Evolutionary conservation across 2,888 invertebrate species (phyloP), one percentile per base, ranked within the genome.

Genomic region (Molorchus minor): DNA sequence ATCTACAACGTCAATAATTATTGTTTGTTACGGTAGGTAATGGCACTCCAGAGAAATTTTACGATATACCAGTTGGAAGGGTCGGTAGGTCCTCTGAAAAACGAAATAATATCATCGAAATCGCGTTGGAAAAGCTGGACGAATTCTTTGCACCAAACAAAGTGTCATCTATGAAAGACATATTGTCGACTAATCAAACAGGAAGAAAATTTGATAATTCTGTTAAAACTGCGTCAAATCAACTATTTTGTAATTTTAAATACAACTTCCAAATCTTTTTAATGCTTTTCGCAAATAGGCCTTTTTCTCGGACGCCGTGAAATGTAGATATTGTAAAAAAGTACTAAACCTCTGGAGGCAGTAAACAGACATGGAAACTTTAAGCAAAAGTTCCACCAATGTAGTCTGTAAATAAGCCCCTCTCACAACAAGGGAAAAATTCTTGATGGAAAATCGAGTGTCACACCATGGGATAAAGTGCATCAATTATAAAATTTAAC

Each of bases 161-260:
- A 62, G 58, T 30, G 45, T 55, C 29, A 38, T 41, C 2, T 69
- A 47, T 57, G 74, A 77, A 64, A 46, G 74, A 3, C 74, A 75
- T 61, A 7, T 75, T 1, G 75, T 71, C 53, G 67, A 21, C 29
- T 71, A 12, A 59, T 71, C 3, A 63, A 72, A 68, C 58, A 73
- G 46, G 72, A 76, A 71, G 52, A 59, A 41, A 68, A 60, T 71
- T 76, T 51, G 73, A 70, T 21, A 75, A 73, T 76, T 59, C 25
- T 75, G 7, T 33, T 58, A 3, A 58, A 71, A 35, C 38, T 74
- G 3, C 66, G 72, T 17, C 59, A 71, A 3, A 47, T 56, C 1
- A 62, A 62, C 35, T 51, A 51, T 51, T 51, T 57, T 2, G 51
- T 57, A 8, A n/a, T n/a, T n/a, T n/a, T n/a, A n/a, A n/a, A n/a